Evolutionary conservation across 2,113 vertebrate species (phyloP).

Genomic region (Cariama cristata): DNA sequence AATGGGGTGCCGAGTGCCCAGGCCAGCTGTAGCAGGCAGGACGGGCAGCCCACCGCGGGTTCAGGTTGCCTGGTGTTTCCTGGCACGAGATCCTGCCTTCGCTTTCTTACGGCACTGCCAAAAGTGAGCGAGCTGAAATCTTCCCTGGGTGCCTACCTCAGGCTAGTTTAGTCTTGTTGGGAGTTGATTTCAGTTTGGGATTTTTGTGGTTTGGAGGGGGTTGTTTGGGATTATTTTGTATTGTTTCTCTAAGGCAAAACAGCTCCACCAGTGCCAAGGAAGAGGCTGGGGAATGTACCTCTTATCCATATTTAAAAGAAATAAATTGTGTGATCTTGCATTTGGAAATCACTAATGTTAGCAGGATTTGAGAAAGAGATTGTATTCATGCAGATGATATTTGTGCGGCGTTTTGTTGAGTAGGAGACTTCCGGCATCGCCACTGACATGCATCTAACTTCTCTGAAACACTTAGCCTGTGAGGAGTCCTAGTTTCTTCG

Average conservation of each 20-base stretch:
- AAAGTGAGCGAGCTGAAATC: background rate
- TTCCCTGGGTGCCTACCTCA: background rate
- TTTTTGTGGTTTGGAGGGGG: slow-evolving; percentile 51
- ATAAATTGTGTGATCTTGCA: background rate
- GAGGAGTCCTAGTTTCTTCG: background rate
- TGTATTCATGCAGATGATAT: background rate
- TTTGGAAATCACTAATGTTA: background rate
- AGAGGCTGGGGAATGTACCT: background rate
- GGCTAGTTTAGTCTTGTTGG: slow-evolving; percentile 38
- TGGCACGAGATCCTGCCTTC: background rate
- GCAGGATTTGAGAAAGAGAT: background rate
- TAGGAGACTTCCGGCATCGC: accelerated
- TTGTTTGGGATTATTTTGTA: background rate
- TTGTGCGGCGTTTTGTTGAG: background rate
- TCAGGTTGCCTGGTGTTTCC: background rate
- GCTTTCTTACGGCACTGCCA: background rate
- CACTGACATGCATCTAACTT: background rate
- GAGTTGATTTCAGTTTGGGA: slow-evolving; percentile 1
- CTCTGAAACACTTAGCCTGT: background rate
- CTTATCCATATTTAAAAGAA: background rate
- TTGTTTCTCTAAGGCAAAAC: slow-evolving; percentile 24
- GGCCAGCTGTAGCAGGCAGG: background rate
- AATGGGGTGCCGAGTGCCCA: background rate
- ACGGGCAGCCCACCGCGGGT: accelerated
- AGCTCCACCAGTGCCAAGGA: background rate